Percentiles rank a stretch among this genome's conserved stretches.
phyloP scores from a whole-genome alignment of 1,140 invertebrate genomes.

The Ceratosolen fusciceps region DNA sequence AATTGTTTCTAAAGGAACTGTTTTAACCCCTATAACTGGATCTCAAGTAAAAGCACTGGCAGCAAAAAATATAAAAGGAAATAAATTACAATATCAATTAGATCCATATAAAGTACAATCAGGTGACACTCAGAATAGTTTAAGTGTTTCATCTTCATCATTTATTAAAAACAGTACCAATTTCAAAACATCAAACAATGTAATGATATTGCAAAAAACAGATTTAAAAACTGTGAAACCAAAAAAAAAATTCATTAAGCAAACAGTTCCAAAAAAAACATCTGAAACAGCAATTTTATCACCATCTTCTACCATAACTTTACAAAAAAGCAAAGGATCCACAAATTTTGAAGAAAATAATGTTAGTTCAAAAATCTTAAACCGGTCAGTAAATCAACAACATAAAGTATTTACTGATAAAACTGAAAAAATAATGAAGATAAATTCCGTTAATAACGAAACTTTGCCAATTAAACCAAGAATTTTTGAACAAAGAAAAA shows the following conservation, averaged over 20 bases:
- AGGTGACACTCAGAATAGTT: constrained; percentile 51
- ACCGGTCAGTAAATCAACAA: constrained; percentile 52
- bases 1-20: constrained; percentile 65
- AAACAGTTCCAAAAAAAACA: constrained; percentile 51
- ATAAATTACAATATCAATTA: constrained; percentile 62
- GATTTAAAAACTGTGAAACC: constrained; percentile 46
- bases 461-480: neutral
- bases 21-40: constrained; percentile 69
- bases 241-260: constrained; percentile 56
- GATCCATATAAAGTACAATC: constrained; percentile 60
- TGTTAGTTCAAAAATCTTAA: constrained; percentile 49
- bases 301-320: constrained; percentile 26
- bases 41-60: constrained; percentile 68
- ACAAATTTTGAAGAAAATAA: constrained; percentile 55
- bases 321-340: constrained; percentile 53
- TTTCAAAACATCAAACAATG: constrained; percentile 51
- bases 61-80: constrained; percentile 61
- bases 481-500: constrained; percentile 2
- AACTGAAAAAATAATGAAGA: constrained; percentile 52
- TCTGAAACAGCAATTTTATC: constrained; percentile 48
- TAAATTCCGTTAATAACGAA: constrained; percentile 14
- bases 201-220: constrained; percentile 58
- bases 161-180: constrained; percentile 33
- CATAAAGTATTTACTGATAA: constrained; percentile 53
- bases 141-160: constrained; percentile 53